Evolutionary conservation across 2,888 invertebrate genomes (phyloP).

Genomic region (Tenodera sinensis): DNA sequence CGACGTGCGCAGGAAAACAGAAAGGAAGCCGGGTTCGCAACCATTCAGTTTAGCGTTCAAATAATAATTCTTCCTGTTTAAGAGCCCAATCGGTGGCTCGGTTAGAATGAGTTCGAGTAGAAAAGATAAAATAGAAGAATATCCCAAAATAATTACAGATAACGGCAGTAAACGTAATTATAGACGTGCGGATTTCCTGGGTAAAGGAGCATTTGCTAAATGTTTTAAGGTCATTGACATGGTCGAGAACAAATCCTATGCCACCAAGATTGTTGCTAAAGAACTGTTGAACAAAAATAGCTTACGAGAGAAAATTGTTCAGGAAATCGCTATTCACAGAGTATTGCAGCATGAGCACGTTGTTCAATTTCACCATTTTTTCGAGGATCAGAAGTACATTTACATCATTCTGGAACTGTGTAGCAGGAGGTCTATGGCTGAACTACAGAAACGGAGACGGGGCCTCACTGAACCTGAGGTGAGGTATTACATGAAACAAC

Average conservation of each 20-base stretch:
- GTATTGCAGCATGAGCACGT: conserved; percentile 52
- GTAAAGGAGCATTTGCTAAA: conserved; percentile 45
- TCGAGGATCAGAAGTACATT: conserved; percentile 57
- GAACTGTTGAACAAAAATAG: conserved; percentile 52
- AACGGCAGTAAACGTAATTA: neutral
- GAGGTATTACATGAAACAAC: conserved; percentile 56
- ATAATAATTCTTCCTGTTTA: too few relatives aligned
- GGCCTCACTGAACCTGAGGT: conserved; percentile 58
- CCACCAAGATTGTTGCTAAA: conserved; percentile 59
- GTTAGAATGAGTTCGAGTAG: neutral
- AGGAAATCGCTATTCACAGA: conserved; percentile 58
- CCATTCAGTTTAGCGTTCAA: neutral
- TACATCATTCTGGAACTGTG: conserved; percentile 60
- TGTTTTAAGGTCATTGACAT: conserved; percentile 55
- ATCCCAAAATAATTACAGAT: neutral
- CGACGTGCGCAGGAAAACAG: too few relatives aligned
- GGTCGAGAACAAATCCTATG: conserved; percentile 49
- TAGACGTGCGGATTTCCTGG: neutral
- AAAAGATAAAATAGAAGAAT: neutral
- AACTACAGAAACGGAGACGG: conserved; percentile 56
- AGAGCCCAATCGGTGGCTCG: too few relatives aligned
- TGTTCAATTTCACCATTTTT: conserved; percentile 54
- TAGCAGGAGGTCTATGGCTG: conserved; percentile 58
- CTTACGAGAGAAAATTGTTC: conserved; percentile 56
- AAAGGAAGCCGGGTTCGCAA: neutral